A percentile compares a stretch with the other conserved stretches of the same genome.
These are phyloP conservation scores for Xenotilapia flavipinnis DNA, from an alignment of 2,113 vertebrate species.

Conservation along the genomic window DNA sequence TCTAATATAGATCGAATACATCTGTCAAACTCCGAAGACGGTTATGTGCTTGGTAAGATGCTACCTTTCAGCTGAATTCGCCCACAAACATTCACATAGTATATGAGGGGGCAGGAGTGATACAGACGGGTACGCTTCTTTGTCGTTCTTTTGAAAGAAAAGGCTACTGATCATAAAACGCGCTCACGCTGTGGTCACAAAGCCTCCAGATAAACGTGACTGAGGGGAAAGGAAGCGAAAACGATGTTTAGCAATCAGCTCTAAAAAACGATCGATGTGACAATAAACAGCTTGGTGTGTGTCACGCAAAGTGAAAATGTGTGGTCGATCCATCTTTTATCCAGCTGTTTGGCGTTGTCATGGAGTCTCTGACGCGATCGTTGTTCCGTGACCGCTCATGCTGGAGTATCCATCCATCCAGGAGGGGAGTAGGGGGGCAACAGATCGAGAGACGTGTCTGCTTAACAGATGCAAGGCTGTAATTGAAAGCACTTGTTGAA, in stretches of 20 bases:
- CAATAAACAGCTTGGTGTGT: not conserved
- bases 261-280: not conserved
- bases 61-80: not conserved
- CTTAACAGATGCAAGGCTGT: not conserved
- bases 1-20: not conserved
- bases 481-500: not conserved
- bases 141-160: not conserved
- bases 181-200: not conserved
- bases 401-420: constrained; percentile 9
- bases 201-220: not conserved
- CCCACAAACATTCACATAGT: not conserved
- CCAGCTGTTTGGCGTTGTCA: constrained; percentile 30
- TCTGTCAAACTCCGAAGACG: not conserved
- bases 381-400: constrained; percentile 40
- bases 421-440: not conserved
- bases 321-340: constrained; percentile 23
- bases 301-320: not conserved
- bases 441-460: not conserved
- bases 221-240: not conserved
- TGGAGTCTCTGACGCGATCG: constrained; percentile 19
- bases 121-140: not conserved
- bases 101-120: not conserved
- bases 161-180: not conserved
- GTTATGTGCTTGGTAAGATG: not conserved
- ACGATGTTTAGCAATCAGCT: not conserved